These are phyloP conservation scores for human DNA, from an alignment of 2,113 vertebrate genomes.

Conservation along the genomic window GRCh38 chr14:29398001-29398500, in stretches of 20 bases:
- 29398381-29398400: neutral
- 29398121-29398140: neutral
- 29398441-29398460: neutral
- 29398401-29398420: neutral
- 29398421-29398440: neutral
- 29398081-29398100: neutral
- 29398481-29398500: accelerated
- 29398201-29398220: neutral
- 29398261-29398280: too few species aligned
- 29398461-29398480: neutral
- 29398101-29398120: neutral
- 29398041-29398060: neutral
- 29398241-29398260: too few species aligned
- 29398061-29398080: neutral
- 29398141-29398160: neutral
- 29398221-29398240: neutral
- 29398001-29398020: neutral
- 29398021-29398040: neutral
- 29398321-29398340: neutral
- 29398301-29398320: too few species aligned
- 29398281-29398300: too few species aligned
- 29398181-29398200: neutral
- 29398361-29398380: neutral
- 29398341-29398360: neutral
- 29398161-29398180: neutral